A percentile compares a stretch with the other conserved stretches of the same genome.
Evolutionary conservation across 2,113 vertebrate species (phyloP).

Genomic region (Tauraco erythrolophus): DNA sequence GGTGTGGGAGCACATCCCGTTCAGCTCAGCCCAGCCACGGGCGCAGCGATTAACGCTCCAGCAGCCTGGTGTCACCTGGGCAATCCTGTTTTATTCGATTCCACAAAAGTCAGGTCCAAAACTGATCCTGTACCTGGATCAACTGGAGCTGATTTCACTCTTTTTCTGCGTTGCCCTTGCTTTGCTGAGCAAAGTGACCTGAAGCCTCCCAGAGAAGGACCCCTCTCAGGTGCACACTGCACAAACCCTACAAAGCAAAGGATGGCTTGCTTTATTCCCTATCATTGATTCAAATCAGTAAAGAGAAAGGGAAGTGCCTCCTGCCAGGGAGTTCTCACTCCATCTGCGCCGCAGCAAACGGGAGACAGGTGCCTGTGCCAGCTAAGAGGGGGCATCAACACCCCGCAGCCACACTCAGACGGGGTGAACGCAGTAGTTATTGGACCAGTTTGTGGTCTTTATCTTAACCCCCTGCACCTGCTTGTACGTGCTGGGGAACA

Average conservation of each 20-base stretch:
- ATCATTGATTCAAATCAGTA: not conserved
- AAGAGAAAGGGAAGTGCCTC: not conserved
- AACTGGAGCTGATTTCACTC: not conserved
- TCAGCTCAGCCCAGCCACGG: not conserved
- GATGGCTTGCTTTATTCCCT: not conserved
- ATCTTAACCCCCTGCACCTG: not conserved
- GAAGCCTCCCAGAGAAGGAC: not conserved
- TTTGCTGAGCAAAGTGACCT: not conserved
- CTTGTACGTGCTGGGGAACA: not conserved
- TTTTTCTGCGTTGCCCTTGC: not conserved
- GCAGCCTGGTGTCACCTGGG: not conserved
- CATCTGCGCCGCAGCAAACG: not conserved
- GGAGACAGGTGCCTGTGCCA: not conserved
- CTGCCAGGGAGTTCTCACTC: not conserved
- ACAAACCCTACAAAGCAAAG: not conserved
- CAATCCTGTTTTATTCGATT: not conserved
- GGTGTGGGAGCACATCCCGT: not conserved
- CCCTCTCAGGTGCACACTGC: not conserved
- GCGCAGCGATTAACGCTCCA: rapidly evolving
- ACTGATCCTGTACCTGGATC: not conserved
- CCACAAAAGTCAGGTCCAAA: not conserved
- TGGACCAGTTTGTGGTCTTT: rapidly evolving
- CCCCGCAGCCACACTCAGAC: not conserved
- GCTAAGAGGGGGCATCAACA: not conserved
- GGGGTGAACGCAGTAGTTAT: rapidly evolving